Evolutionary conservation across 2,888 invertebrate species (phyloP).

Genomic region (Boloria selene): DNA sequence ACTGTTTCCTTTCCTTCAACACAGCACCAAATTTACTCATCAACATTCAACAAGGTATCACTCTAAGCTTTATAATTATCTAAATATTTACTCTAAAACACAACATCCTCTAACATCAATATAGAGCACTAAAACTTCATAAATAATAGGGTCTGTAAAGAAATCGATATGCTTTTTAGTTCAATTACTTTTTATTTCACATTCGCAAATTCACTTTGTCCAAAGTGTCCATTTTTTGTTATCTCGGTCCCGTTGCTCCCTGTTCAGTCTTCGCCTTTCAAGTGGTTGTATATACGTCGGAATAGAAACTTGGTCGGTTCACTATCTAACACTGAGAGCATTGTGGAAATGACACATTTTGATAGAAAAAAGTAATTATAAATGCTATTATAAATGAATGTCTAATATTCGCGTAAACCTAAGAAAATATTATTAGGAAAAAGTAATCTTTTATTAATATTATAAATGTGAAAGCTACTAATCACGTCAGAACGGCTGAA

Average conservation of each 20-base stretch:
- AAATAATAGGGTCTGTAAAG: background rate
- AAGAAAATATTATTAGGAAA: no score
- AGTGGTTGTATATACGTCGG: conserved; percentile 25
- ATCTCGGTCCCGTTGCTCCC: conserved; percentile 44
- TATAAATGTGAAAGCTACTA: no score
- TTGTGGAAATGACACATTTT: conserved; percentile 5
- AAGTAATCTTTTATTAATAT: no score
- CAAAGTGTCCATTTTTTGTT: conserved; percentile 23
- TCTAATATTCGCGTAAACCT: no score
- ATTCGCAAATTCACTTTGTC: background rate
- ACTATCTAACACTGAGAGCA: conserved; percentile 28
- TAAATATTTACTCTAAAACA: background rate
- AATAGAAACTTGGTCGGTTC: conserved; percentile 50
- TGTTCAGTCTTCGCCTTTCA: conserved; percentile 46
- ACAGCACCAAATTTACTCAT: no score
- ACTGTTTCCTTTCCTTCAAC: no score
- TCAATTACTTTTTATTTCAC: background rate
- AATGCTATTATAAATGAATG: no score
- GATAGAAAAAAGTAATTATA: background rate
- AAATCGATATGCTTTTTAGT: background rate
- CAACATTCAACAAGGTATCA: no score
- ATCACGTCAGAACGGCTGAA: no score
- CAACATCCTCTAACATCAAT: background rate
- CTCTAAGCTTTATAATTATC: background rate
- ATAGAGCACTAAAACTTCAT: conserved; percentile 1